These are phyloP conservation scores for Pentalonia nigronervosa DNA, from an alignment of 1,140 invertebrate species.

Conservation along the genomic window DNA sequence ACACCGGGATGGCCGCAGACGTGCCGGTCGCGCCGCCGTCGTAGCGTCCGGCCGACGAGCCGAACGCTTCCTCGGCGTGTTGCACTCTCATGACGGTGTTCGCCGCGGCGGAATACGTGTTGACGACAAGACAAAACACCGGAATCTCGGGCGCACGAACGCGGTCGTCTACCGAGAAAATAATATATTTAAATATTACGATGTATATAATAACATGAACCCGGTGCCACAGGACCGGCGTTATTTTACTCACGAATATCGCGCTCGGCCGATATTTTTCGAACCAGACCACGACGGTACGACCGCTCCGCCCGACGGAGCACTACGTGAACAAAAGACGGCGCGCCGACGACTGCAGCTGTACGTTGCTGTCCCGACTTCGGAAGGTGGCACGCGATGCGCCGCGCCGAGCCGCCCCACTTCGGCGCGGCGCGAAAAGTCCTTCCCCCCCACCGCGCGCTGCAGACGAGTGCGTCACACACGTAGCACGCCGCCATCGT, in stretches of 20 bases:
- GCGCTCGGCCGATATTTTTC: no score
- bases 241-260: background rate
- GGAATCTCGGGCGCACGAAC: background rate
- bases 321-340: background rate
- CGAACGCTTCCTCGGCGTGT: slow-evolving; percentile 33
- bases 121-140: background rate
- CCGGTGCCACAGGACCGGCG: background rate
- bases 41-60: slow-evolving; percentile 15
- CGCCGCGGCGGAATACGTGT: background rate
- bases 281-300: background rate
- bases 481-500: background rate
- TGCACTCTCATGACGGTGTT: slow-evolving; percentile 15
- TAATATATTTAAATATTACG: background rate
- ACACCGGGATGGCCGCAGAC: background rate
- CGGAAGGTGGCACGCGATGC: background rate
- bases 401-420: slow-evolving; percentile 1
- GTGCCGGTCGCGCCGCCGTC: background rate
- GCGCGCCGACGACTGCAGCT: slow-evolving; percentile 10
- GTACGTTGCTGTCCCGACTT: background rate
- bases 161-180: background rate
- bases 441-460: background rate
- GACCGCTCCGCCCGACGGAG: background rate
- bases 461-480: background rate
- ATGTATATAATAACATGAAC: no score
- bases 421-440: background rate